phyloP scores from a whole-genome alignment of 2,888 invertebrate genomes.

The Hemistola chrysoprasaria region DNA sequence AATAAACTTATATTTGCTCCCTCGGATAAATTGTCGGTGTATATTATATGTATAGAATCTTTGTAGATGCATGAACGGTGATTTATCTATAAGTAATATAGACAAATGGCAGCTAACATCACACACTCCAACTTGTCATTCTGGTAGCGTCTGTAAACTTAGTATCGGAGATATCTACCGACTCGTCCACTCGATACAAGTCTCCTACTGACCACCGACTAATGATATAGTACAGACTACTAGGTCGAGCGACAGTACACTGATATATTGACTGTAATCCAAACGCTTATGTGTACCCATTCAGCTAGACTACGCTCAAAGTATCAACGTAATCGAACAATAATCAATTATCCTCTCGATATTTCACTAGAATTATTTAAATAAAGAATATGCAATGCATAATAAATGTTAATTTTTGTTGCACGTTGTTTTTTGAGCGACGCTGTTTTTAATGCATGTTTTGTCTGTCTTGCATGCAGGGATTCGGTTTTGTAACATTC shows the following conservation, averaged over 20 bases:
- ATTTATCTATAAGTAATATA: constrained; percentile 49
- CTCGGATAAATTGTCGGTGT: constrained; percentile 8
- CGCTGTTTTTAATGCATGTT: constrained; percentile 95
- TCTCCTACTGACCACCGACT: constrained; percentile 44
- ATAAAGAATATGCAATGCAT: constrained; percentile 82
- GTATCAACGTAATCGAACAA: constrained; percentile 77
- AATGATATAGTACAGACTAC: constrained; percentile 70
- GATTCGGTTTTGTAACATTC: constrained; percentile 99
- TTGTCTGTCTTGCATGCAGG: constrained; percentile 99
- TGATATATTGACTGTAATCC: constrained; percentile 71
- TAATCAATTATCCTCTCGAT: constrained; percentile 65
- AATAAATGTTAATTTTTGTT: constrained; percentile 87
- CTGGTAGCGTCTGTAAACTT: constrained; percentile 61
- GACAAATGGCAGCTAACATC: constrained; percentile 80
- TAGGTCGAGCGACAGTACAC: constrained; percentile 71
- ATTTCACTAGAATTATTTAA: constrained; percentile 76
- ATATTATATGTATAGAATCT: constrained; percentile 23
- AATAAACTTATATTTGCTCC: constrained; percentile 18
- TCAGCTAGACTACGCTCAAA: constrained; percentile 82
- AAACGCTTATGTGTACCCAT: constrained; percentile 81
- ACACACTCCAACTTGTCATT: constrained; percentile 61
- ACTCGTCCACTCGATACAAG: constrained; percentile 51
- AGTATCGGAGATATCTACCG: constrained; percentile 53
- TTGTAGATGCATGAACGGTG: constrained; percentile 72
- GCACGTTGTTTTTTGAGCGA: constrained; percentile 90